Evolutionary conservation across 2,113 vertebrate genomes (phyloP).

Genomic region (Apodemus speciosus): DNA sequence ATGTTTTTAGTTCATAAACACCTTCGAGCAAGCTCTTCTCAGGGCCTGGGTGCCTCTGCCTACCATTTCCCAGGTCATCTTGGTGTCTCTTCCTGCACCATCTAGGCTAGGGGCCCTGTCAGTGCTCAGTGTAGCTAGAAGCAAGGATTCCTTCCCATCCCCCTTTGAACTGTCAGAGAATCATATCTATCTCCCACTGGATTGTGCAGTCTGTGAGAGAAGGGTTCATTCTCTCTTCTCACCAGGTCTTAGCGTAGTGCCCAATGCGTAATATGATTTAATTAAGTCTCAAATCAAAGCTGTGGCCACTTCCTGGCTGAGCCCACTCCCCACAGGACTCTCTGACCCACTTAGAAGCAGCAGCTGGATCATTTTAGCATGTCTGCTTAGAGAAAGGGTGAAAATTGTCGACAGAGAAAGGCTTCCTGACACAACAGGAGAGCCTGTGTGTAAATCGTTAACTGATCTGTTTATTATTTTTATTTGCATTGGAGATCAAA

Average conservation of each 20-base stretch:
- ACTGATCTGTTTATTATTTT: slow-evolving; percentile 78
- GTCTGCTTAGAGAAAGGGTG: neutral
- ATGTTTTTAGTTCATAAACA: no score
- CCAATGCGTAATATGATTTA: neutral
- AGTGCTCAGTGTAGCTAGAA: neutral
- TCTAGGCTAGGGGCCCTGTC: neutral
- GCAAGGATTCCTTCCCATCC: neutral
- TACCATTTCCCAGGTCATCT: neutral
- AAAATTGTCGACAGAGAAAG: slow-evolving; percentile 44
- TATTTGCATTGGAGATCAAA: slow-evolving; percentile 77
- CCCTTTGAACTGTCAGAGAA: neutral
- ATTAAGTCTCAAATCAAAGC: neutral
- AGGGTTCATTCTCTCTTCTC: neutral
- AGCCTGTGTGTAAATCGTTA: slow-evolving; percentile 63
- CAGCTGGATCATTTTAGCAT: neutral
- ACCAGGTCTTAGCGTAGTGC: neutral
- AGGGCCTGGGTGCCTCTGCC: neutral
- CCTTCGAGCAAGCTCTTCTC: neutral
- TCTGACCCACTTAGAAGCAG: slow-evolving; percentile 53
- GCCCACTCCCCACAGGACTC: neutral
- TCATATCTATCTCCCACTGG: neutral
- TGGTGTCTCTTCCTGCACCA: neutral
- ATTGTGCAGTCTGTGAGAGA: neutral
- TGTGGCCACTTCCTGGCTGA: neutral
- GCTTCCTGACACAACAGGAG: slow-evolving; percentile 33